phyloP scores from a whole-genome alignment of 1,140 invertebrate genomes.

The Bombus superbus region DNA sequence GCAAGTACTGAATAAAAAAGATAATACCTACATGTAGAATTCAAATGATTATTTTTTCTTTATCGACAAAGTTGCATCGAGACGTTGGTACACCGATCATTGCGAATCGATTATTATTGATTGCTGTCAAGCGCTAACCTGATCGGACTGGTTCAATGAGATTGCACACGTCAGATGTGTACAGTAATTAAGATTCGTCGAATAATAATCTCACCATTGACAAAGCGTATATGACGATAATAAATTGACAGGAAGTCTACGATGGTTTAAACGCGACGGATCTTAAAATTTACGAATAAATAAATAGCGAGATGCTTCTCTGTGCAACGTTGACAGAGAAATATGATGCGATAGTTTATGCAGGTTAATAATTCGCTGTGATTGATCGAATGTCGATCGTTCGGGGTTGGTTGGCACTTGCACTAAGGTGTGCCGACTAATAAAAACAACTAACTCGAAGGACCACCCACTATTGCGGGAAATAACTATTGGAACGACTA shows the following conservation, averaged over 20 bases:
- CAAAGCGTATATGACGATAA: neutral
- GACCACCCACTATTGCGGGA: no score
- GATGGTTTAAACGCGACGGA: neutral
- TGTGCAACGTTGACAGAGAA: neutral
- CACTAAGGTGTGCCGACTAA: no score
- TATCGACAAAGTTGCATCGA: no score
- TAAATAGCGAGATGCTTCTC: neutral
- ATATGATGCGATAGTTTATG: neutral
- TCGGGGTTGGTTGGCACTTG: no score
- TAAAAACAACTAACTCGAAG: no score
- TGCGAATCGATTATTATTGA: constrained; percentile 1
- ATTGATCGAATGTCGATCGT: no score
- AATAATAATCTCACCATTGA: constrained; percentile 10
- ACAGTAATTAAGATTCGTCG: neutral
- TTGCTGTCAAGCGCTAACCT: neutral
- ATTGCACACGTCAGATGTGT: neutral
- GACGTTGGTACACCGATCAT: neutral
- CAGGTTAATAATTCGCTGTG: no score
- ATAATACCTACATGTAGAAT: neutral
- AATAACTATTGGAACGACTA: no score
- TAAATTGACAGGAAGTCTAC: neutral
- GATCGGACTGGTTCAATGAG: neutral
- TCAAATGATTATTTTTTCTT: neutral
- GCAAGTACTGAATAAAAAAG: neutral
- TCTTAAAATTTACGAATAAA: neutral